Percentiles rank a stretch among this genome's conserved stretches.
Conservation (phyloP, 2,113 vertebrate genomes). For the Callipepla californica region DNA sequence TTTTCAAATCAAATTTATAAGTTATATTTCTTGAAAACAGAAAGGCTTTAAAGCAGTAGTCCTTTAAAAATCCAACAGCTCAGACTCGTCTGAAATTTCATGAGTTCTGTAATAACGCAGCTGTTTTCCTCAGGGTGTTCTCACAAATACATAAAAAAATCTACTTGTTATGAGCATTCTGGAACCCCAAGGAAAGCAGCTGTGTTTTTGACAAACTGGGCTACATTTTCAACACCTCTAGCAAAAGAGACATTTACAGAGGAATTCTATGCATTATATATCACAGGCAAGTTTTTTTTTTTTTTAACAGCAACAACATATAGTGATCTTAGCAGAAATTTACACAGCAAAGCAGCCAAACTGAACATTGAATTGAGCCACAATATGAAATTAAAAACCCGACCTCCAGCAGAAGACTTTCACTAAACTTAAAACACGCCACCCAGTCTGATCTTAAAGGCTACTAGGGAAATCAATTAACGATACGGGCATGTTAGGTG, state of each 20-base stretch:
- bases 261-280: slow-evolving; percentile 68
- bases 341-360: slow-evolving; percentile 30
- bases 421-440: slow-evolving; percentile 52
- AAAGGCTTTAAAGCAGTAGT: slow-evolving; percentile 61
- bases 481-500: background rate
- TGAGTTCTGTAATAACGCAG: slow-evolving; percentile 79
- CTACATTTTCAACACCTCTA: slow-evolving; percentile 81
- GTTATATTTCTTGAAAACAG: slow-evolving; percentile 2
- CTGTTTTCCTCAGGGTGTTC: slow-evolving; percentile 82
- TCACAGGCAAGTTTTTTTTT: slow-evolving; percentile 61
- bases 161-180: slow-evolving; percentile 75
- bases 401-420: slow-evolving; percentile 54
- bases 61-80: slow-evolving; percentile 80
- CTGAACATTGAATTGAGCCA: slow-evolving; percentile 30
- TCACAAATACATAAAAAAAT: slow-evolving; percentile 78
- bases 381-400: slow-evolving; percentile 70
- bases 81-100: slow-evolving; percentile 77
- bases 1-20: slow-evolving; percentile 1
- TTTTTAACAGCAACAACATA: slow-evolving; percentile 68
- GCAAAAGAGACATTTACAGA: slow-evolving; percentile 76
- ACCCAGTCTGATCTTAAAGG: slow-evolving; percentile 45
- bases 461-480: slow-evolving; percentile 48
- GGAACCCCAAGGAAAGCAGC: slow-evolving; percentile 80
- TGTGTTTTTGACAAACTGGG: slow-evolving; percentile 82
- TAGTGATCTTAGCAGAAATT: slow-evolving; percentile 55